A percentile compares a stretch with the other conserved stretches of the same genome.
Conservation (phyloP, 23 tunicate genomes). For the Ciona savignyi region DNA sequence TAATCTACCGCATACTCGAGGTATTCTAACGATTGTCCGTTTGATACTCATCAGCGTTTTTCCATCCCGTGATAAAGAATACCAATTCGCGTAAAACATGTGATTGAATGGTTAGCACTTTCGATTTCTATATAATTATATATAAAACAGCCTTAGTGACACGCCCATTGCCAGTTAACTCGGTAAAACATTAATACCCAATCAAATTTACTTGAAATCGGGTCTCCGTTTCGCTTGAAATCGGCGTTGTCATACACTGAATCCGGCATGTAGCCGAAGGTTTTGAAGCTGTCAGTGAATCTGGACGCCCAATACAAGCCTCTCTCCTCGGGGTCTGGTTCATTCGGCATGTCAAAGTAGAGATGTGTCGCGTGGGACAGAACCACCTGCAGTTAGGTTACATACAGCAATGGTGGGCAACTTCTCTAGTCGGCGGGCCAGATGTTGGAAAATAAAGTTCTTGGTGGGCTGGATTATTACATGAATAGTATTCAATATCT, state of each 20-base stretch:
- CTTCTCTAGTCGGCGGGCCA: no score
- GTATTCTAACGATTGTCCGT: no score
- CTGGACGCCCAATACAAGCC: conserved; percentile 92
- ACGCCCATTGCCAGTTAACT: not conserved
- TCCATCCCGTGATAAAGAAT: no score
- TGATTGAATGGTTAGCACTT: no score
- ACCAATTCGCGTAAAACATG: no score
- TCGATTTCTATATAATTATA: no score
- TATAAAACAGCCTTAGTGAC: not conserved
- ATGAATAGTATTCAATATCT: no score
- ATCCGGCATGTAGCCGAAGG: conserved; percentile 77
- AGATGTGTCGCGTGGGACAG: conserved; percentile 73
- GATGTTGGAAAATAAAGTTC: no score
- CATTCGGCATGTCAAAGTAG: conserved; percentile 76
- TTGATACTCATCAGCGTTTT: no score
- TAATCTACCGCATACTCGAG: no score
- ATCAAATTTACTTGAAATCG: conserved; percentile 14
- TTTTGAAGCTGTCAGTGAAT: conserved; percentile 38
- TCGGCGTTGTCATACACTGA: conserved; percentile 65
- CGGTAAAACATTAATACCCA: not conserved
- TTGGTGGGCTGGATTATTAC: no score
- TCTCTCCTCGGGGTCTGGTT: conserved; percentile 87
- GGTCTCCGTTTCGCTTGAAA: conserved; percentile 36
- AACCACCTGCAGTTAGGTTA: conserved; percentile 66
- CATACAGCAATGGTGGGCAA: no score